Percentiles rank a stretch among this genome's conserved stretches.
These are phyloP conservation scores for Myotis vivesi DNA, from an alignment of 2,797 vertebrate genomes.

Conservation along the genomic window DNA sequence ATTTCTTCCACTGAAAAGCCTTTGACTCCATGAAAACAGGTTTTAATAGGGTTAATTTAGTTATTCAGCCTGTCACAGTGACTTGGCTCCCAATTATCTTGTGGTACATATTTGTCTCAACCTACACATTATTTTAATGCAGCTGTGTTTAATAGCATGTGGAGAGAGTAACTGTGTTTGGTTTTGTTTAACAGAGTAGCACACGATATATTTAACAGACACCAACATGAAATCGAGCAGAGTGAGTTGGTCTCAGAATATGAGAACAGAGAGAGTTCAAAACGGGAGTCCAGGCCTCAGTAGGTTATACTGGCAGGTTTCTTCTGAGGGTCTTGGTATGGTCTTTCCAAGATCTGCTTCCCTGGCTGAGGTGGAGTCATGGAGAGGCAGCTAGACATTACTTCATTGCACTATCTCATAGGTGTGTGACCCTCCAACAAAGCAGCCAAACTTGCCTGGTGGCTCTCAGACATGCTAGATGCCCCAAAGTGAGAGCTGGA, in stretches of 20 bases:
- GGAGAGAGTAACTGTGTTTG: slow-evolving; percentile 44
- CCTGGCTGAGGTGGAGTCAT: neutral
- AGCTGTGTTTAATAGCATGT: slow-evolving; percentile 59
- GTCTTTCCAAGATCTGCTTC: neutral
- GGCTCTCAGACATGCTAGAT: neutral
- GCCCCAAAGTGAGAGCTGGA: neutral
- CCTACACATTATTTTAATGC: slow-evolving; percentile 63
- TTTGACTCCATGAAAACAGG: slow-evolving; percentile 58
- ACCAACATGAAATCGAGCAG: neutral
- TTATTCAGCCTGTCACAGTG: slow-evolving; percentile 48
- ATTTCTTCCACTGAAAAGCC: slow-evolving; percentile 53
- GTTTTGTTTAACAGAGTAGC: slow-evolving; percentile 48
- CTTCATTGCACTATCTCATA: neutral
- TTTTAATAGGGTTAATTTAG: slow-evolving; percentile 71
- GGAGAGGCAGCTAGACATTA: neutral
- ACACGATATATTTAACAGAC: neutral
- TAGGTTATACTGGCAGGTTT: neutral
- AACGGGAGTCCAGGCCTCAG: neutral
- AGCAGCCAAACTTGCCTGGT: neutral
- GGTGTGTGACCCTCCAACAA: neutral
- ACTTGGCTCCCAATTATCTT: slow-evolving; percentile 65
- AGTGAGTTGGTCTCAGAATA: neutral
- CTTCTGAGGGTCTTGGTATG: neutral
- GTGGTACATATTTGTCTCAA: slow-evolving; percentile 44
- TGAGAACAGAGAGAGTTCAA: neutral